A percentile compares a stretch with the other conserved stretches of the same genome.
Evolutionary conservation across 2,113 vertebrate species (phyloP).

Genomic region (Actenoides hombroni): DNA sequence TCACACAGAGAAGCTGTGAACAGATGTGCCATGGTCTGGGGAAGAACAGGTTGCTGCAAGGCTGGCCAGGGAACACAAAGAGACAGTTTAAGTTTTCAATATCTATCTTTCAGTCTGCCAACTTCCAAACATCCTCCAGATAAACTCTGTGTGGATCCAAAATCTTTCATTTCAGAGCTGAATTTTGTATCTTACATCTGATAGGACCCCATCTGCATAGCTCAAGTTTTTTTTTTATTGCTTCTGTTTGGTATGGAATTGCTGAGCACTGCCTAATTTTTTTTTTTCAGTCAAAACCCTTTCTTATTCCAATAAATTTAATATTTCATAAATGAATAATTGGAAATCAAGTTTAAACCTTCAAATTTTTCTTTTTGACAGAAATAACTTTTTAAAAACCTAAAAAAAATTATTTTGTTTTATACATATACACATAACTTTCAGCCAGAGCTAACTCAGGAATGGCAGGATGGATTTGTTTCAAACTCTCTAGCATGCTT

Average conservation of each 20-base stretch:
- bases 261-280: not conserved
- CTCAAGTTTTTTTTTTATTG: not conserved
- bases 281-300: not conserved
- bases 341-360: not conserved
- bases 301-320: not conserved
- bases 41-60: not conserved
- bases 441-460: constrained; percentile 2
- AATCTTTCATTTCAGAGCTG: not conserved
- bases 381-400: not conserved
- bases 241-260: not conserved
- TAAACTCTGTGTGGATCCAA: not conserved
- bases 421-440: not conserved
- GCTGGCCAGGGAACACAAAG: not conserved
- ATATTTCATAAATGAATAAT: not conserved
- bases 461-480: constrained; percentile 21
- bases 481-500: not conserved
- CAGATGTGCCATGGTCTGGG: not conserved
- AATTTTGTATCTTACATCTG: not conserved
- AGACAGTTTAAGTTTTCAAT: not conserved
- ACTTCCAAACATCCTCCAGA: not conserved
- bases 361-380: not conserved
- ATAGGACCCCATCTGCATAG: not conserved
- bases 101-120: not conserved
- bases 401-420: not conserved
- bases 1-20: not conserved